Evolutionary conservation across 2,113 vertebrate species (phyloP).

Genomic region (Actinemys pallida): DNA sequence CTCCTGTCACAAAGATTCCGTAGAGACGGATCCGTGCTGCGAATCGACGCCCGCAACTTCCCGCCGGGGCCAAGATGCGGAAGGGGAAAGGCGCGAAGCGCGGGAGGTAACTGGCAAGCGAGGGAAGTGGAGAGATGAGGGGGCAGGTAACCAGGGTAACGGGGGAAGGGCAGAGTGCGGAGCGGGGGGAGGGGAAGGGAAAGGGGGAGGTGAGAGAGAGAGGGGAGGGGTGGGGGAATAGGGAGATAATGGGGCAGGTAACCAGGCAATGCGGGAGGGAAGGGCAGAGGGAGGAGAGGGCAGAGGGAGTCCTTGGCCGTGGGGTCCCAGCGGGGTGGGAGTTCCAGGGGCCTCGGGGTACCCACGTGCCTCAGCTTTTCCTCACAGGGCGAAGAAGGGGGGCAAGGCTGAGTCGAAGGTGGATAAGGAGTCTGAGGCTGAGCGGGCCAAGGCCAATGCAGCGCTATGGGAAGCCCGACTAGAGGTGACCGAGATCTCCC

Average conservation of each 20-base stretch:
- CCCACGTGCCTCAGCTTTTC: background rate
- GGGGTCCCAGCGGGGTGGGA: background rate
- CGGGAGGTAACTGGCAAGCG: background rate
- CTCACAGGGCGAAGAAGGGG: constrained; percentile 75
- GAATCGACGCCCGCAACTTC: too few relatives aligned
- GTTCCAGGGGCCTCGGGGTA: background rate
- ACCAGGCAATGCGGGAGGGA: background rate
- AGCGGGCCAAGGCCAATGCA: constrained; percentile 81
- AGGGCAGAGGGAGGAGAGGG: constrained; percentile 18
- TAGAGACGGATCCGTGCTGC: background rate
- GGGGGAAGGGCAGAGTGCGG: background rate
- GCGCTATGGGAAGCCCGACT: constrained; percentile 85
- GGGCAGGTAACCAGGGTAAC: background rate
- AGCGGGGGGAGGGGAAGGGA: constrained; percentile 1
- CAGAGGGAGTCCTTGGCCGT: background rate
- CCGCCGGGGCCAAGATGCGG: background rate
- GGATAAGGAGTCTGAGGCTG: constrained; percentile 76
- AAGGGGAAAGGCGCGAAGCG: background rate
- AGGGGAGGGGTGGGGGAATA: background rate
- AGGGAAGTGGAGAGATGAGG: background rate
- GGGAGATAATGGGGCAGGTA: background rate
- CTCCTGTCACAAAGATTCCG: background rate
- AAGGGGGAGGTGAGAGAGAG: background rate
- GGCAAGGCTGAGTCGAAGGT: constrained; percentile 67
- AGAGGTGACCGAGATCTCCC: constrained; percentile 80